Evolutionary conservation across 2,797 vertebrate species (phyloP), one percentile per base, ranked within the genome.

Genomic region (Alfaro cultratus): DNA sequence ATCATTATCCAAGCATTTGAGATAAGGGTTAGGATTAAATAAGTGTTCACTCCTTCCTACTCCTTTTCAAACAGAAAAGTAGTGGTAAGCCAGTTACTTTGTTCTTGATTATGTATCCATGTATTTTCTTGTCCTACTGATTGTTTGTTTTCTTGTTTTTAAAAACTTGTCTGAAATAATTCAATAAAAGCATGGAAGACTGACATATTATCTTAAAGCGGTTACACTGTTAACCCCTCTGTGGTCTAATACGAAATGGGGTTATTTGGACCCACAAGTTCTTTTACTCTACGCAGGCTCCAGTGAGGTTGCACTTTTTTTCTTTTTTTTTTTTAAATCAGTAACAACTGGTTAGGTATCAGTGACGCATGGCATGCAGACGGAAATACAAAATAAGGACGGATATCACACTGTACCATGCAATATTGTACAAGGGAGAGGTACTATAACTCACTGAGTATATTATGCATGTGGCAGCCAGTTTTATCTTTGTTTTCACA

Each of bases 401-500:
- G 5, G 23, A 26, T 74, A 55, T 74, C 5, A 9, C 49, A 55
- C 34, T 74, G 21, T n/a, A 74, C 23, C 23, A 74, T 15, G 23
- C 34, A 23, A 15, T 53, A 39, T 34, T 34, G 16, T 41, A 16
- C n/a, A 41, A 41, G 1, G 36, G 36, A 51, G 18, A 74, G 2
- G 51, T 41, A 26, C 49, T 39, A 55, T 55, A 39, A 55, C 49
- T 74, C 31, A 74, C 67, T 26, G 11, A 74, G 18, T 39, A 53
- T 41, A 39, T 39, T 73, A 62, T 29, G 34, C 31, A 77, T 62
- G 41, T 51, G 31, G 16, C 11, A 76, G 60, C 21, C 15, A 13
- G 70, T 39, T 77, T 80, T 36, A 41, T 73, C 12, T 79, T 62
- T 55, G 26, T 76, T 43, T 74, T 55, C 36, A n/a, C 31, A 55